Evolutionary conservation across 1,140 invertebrate species (phyloP).

Genomic region (Penaeus chinensis): DNA sequence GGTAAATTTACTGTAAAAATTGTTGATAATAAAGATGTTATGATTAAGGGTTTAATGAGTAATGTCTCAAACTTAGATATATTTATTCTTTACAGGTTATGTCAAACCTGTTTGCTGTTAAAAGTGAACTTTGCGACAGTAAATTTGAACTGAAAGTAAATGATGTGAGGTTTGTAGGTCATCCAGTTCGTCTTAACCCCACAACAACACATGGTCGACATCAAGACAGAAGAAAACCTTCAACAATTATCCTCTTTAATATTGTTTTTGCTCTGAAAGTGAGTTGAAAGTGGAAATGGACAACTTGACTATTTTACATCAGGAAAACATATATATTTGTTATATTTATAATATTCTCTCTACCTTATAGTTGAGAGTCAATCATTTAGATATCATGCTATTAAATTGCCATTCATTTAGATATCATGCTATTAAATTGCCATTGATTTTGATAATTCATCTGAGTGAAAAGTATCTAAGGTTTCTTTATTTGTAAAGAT

Average conservation of each 20-base stretch:
- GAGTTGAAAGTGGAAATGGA: background rate
- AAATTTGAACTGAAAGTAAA: constrained; percentile 96
- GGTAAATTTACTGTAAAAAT: too few species aligned
- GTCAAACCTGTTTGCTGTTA: constrained; percentile 91
- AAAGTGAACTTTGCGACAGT: constrained; percentile 85
- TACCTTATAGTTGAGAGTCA: too few species aligned
- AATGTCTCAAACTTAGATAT: background rate
- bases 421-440: too few species aligned
- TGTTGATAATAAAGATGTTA: background rate
- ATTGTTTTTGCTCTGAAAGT: constrained; percentile 89
- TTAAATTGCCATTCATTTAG: too few species aligned
- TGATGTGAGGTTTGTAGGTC: constrained; percentile 93
- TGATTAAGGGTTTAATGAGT: background rate
- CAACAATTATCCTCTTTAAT: constrained; percentile 85
- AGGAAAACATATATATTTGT: too few species aligned
- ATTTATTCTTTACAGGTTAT: constrained; percentile 72
- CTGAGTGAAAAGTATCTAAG: too few species aligned
- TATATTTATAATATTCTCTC: too few species aligned
- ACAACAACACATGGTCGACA: constrained; percentile 30
- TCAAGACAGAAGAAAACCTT: constrained; percentile 70
- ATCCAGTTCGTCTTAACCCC: constrained; percentile 81
- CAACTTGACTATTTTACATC: too few species aligned
- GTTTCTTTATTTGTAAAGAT: too few species aligned
- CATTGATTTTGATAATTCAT: too few species aligned
- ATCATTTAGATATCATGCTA: too few species aligned